Evolutionary conservation across 2,888 invertebrate species (phyloP), one percentile per base, ranked within the genome.

Genomic region (Acronicta aceris): DNA sequence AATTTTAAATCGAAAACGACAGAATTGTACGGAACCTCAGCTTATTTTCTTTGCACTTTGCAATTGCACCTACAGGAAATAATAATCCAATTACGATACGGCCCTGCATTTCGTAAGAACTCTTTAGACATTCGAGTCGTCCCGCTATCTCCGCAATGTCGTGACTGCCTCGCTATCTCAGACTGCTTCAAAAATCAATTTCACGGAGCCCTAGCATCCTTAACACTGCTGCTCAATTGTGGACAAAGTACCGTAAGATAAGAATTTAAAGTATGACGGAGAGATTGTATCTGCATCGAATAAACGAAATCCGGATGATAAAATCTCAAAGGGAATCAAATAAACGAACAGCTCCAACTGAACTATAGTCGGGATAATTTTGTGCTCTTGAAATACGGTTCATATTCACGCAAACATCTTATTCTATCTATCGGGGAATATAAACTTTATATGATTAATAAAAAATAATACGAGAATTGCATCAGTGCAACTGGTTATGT

Each of bases 171-270:
- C n/a, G n/a, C n/a, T n/a, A n/a, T n/a, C n/a, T n/a, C n/a, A n/a
- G 40, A 47, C 47, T 46, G 52, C 53, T 40, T 51, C 53, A 57
- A 53, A 48, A 71, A 74, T 74, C 78, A 62, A 62, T 75, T 74
- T 62, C 69, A 70, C 54, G 60, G 54, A 49, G 58, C 71, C 62
- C 48, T 59, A 52, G 55, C 61, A 48, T 59, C 67, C 67, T 56
- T 54, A 52, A 65, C 56, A 60, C 60, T 54, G 67, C 57, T 71
- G 60, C 60, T 75, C 64, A 62, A 59, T 64, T 59, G 63, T 67
- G 68, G 67, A 74, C 71, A 71, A 67, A 74, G 63, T 65, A 57
- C 66, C 65, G 55, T 64, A 49, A 59, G 75, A 68, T 71, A 63
- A 65, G 60, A 68, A 60, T 74, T 71, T 77, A 21, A n/a, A 4